Conservation (phyloP, 2,797 vertebrate genomes). For the Pristis pectinata region DNA sequence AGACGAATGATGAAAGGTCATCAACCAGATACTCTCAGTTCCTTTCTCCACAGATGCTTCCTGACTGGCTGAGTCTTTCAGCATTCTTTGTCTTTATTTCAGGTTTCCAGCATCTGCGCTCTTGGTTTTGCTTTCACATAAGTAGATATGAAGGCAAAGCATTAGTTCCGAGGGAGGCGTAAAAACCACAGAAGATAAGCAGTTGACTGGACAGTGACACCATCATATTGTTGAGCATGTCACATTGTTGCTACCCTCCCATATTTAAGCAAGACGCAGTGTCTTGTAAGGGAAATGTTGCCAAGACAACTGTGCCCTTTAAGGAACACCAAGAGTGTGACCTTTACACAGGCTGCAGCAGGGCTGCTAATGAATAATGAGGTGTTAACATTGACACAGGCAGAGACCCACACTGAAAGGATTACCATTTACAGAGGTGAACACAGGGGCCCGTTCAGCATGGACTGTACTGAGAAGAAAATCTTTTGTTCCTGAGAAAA, state of each 20-base stretch:
- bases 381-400: conserved; percentile 36
- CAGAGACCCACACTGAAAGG: conserved; percentile 21
- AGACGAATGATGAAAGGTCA: too few relatives aligned
- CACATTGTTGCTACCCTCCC: background rate
- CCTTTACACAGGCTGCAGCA: conserved; percentile 18
- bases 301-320: background rate
- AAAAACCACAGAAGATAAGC: too few relatives aligned
- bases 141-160: too few relatives aligned
- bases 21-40: too few relatives aligned
- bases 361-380: conserved; percentile 26
- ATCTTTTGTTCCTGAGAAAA: background rate
- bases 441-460: background rate
- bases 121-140: too few relatives aligned
- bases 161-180: background rate
- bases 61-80: too few relatives aligned
- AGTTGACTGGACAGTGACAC: background rate
- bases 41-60: too few relatives aligned
- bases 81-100: too few relatives aligned
- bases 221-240: background rate
- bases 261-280: too few relatives aligned
- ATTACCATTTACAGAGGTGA: conserved; percentile 31
- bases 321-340: conserved; percentile 27
- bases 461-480: background rate
- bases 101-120: too few relatives aligned
- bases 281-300: background rate